Evolutionary conservation across 2,888 invertebrate genomes (phyloP).

Genomic region (Drosophila putrida): DNA sequence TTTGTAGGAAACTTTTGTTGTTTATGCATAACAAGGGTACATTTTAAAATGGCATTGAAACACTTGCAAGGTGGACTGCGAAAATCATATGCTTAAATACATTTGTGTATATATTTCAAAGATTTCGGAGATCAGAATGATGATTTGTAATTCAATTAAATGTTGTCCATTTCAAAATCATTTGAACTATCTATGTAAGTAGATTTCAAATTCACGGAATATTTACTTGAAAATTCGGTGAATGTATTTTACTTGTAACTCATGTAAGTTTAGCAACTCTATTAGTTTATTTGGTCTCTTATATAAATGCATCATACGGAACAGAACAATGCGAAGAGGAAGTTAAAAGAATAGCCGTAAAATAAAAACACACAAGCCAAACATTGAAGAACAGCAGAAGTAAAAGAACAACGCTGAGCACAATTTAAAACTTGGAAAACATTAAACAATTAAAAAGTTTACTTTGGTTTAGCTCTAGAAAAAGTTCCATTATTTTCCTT

Average conservation of each 20-base stretch:
- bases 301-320: slow-evolving; percentile 59
- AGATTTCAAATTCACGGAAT: background rate
- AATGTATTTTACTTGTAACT: slow-evolving; percentile 3
- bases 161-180: background rate
- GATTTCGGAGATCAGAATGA: too few relatives aligned
- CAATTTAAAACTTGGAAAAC: slow-evolving; percentile 64
- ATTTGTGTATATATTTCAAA: background rate
- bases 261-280: slow-evolving; percentile 1
- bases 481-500: slow-evolving; percentile 34
- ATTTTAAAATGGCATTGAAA: slow-evolving; percentile 61
- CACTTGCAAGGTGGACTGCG: slow-evolving; percentile 33
- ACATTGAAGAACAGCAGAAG: slow-evolving; percentile 31
- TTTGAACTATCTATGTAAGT: too few relatives aligned
- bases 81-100: background rate
- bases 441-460: slow-evolving; percentile 78
- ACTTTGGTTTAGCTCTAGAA: slow-evolving; percentile 28
- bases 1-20: slow-evolving; percentile 5
- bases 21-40: slow-evolving; percentile 10
- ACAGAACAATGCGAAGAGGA: slow-evolving; percentile 26
- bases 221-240: background rate
- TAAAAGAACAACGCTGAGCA: slow-evolving; percentile 22
- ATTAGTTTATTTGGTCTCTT: background rate
- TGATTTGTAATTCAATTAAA: background rate
- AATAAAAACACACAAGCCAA: slow-evolving; percentile 10
- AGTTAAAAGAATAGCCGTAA: slow-evolving; percentile 24